Base-by-base conservation (phyloP, 2,113 vertebrate genomes). In the Muntiacus muntjak region DNA sequence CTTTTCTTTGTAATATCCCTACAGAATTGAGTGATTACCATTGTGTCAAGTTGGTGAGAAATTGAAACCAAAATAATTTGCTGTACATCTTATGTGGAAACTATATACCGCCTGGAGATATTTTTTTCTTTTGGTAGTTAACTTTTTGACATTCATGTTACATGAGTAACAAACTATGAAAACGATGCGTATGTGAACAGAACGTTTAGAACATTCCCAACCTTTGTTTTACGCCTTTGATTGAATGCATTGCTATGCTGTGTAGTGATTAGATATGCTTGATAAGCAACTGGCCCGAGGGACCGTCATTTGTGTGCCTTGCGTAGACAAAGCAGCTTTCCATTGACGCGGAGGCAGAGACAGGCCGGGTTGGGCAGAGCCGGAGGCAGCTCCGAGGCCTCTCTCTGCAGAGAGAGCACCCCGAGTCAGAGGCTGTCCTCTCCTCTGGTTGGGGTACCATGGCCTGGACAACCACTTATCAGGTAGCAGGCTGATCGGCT, bases 81-180 rank as follows among this genome's bases (percentile, higher is more conserved):
- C n/a, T 52, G 1, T 19, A 14, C 9, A 5, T 87, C 74, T 90
- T 45, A 52, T 33, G 1, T 91, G 23, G 55, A 76, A 83, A n/a
- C 76, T 85, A 81, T 33, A 33, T 55, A 33, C 45, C 78, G 21
- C 23, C 36, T 82, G 89, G 81, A n/a, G 26, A 30, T 87, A 36
- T 52, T 90, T 96, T 76, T 79, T 94, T 81, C 64, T 94, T 94
- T 76, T 71, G 92, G 74, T 12, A 52, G 28, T 60, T 86, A 85
- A 85, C 47, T 6, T 85, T 83, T 95, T 92, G 23, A 82, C 21
- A 47, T 87, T 84, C 79, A 17, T 60, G 40, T 52, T 87, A 28
- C 21, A 30, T 26, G 25, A 92, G 36, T 88, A 88, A 89, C 21
- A 78, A 86, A 67, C 25, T 91, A 64, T 50, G 52, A 60, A 91